Evolutionary conservation across 2,797 vertebrate species (phyloP).

Genomic region (Hydrolagus colliei): DNA sequence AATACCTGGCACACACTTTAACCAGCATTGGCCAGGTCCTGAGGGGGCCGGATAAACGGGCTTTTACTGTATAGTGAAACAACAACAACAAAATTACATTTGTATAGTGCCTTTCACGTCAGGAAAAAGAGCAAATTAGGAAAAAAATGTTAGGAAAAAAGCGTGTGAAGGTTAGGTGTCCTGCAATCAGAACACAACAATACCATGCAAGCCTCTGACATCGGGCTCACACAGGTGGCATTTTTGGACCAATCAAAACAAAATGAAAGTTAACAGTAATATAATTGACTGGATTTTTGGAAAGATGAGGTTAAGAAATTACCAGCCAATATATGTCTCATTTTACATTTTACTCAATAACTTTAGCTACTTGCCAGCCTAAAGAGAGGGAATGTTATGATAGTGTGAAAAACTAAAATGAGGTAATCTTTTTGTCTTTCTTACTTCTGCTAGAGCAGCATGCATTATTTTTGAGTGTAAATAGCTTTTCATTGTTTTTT

Average conservation of each 20-base stretch:
- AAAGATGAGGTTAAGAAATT: no score
- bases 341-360: neutral
- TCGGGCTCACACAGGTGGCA: neutral
- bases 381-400: neutral
- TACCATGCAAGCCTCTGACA: neutral
- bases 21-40: no score
- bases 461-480: neutral
- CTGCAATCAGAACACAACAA: no score
- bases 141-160: no score
- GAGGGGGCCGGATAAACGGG: no score
- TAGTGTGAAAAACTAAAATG: neutral
- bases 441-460: neutral
- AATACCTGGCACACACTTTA: no score
- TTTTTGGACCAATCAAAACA: neutral
- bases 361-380: neutral
- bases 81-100: no score
- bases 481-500: slow-evolving; percentile 43
- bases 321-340: neutral
- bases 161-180: no score
- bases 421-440: neutral
- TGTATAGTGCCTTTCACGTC: no score
- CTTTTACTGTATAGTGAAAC: no score
- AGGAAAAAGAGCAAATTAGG: no score
- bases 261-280: neutral
- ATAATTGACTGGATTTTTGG: neutral